phyloP scores from a whole-genome alignment of 2,888 invertebrate species.

The Caprella mutica region DNA sequence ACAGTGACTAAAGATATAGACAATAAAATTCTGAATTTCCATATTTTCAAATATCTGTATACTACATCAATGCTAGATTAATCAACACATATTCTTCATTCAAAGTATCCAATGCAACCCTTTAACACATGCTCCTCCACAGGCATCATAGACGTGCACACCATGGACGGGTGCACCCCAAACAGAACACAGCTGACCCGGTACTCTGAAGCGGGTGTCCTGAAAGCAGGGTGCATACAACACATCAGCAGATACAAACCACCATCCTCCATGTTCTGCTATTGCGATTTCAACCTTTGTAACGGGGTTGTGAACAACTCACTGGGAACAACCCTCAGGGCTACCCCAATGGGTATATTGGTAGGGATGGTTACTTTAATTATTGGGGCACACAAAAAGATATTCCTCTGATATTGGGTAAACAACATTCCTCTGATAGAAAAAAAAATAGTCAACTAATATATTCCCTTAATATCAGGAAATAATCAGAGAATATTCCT shows the following conservation, averaged over 20 bases:
- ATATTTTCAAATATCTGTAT: no score
- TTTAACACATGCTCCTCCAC: background rate
- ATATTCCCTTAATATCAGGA: no score
- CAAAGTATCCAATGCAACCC: background rate
- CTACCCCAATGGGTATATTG: background rate
- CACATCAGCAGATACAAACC: conserved; percentile 40
- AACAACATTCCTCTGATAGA: no score
- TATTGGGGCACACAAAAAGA: no score
- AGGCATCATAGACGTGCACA: conserved; percentile 17
- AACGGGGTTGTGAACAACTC: conserved; percentile 44
- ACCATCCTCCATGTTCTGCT: conserved; percentile 53
- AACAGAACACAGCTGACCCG: conserved; percentile 20
- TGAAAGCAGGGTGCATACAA: conserved; percentile 23
- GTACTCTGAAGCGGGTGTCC: conserved; percentile 20
- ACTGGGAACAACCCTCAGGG: background rate
- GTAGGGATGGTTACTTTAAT: no score
- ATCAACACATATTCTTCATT: no score
- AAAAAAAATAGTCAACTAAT: no score
- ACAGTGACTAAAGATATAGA: no score
- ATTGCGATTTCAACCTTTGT: conserved; percentile 61
- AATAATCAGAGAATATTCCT: no score
- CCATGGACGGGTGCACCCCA: conserved; percentile 32
- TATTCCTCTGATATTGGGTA: no score
- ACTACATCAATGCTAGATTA: no score
- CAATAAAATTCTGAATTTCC: no score